Evolutionary conservation across 2,888 invertebrate species (phyloP).

Genomic region (Papilio demoleus): DNA sequence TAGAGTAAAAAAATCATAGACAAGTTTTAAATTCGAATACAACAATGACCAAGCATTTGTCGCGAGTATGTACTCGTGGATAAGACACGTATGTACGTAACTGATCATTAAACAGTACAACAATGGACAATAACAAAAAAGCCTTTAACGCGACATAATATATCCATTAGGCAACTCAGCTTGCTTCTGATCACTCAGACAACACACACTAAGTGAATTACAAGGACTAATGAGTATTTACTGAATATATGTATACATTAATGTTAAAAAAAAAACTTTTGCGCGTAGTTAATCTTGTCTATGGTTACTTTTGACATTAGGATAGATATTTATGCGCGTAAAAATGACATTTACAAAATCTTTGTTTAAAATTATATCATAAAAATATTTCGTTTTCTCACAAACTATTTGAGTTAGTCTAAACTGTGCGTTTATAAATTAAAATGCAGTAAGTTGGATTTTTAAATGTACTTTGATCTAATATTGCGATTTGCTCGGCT

Average conservation of each 20-base stretch:
- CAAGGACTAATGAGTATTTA: constrained; percentile 2
- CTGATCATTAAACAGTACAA: constrained; percentile 7
- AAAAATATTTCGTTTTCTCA: too few relatives aligned
- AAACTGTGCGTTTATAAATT: background rate
- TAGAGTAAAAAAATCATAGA: background rate
- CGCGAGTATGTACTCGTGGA: background rate
- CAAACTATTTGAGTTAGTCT: too few relatives aligned
- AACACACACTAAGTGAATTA: constrained; percentile 19
- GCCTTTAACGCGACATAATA: constrained; percentile 24
- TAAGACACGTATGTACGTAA: background rate
- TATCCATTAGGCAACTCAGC: constrained; percentile 21
- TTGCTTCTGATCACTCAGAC: constrained; percentile 11
- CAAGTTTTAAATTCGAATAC: background rate
- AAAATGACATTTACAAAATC: background rate
- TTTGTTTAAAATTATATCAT: background rate
- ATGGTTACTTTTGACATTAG: background rate
- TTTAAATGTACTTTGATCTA: background rate
- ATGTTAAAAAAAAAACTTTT: background rate
- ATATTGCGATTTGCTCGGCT: background rate
- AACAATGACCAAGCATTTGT: background rate
- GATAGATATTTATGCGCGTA: background rate
- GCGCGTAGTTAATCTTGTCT: background rate
- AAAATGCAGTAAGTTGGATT: background rate
- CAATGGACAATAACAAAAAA: constrained; percentile 22
- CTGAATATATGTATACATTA: background rate